Evolutionary conservation across 2,888 invertebrate genomes (phyloP).

Genomic region (Sarcophaga variegata): DNA sequence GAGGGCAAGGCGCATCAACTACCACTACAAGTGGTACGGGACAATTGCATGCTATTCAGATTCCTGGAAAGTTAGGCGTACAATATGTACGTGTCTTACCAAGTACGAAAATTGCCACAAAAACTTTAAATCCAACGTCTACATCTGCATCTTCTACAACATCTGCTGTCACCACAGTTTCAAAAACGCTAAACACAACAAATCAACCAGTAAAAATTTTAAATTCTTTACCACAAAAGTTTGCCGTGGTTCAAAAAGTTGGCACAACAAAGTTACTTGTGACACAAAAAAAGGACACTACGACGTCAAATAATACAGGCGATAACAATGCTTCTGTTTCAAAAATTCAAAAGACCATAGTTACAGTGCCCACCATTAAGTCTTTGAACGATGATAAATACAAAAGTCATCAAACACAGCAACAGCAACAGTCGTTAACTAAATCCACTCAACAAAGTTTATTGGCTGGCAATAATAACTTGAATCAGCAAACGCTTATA

Average conservation of each 20-base stretch:
- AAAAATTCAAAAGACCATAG: slow-evolving; percentile 72
- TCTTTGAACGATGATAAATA: slow-evolving; percentile 71
- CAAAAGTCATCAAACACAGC: slow-evolving; percentile 36
- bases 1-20: slow-evolving; percentile 12
- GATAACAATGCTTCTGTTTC: slow-evolving; percentile 52
- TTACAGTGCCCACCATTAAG: slow-evolving; percentile 73
- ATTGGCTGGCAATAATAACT: slow-evolving; percentile 18
- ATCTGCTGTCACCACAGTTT: slow-evolving; percentile 8
- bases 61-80: slow-evolving; percentile 81
- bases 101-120: slow-evolving; percentile 75
- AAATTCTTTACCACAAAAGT: slow-evolving; percentile 73
- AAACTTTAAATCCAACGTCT: slow-evolving; percentile 36
- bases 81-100: slow-evolving; percentile 87
- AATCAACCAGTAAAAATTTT: slow-evolving; percentile 63
- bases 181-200: slow-evolving; percentile 29
- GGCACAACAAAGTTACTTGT: slow-evolving; percentile 75
- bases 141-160: slow-evolving; percentile 32
- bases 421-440: slow-evolving; percentile 31
- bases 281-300: slow-evolving; percentile 73
- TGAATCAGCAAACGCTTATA: slow-evolving; percentile 45
- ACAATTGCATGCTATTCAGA: slow-evolving; percentile 78
- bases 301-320: slow-evolving; percentile 1
- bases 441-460: slow-evolving; percentile 12
- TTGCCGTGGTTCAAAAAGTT: slow-evolving; percentile 73
- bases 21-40: slow-evolving; percentile 58